Evolutionary conservation across 1,140 invertebrate genomes (phyloP).

Genomic region (Zaprionus ghesquierei): DNA sequence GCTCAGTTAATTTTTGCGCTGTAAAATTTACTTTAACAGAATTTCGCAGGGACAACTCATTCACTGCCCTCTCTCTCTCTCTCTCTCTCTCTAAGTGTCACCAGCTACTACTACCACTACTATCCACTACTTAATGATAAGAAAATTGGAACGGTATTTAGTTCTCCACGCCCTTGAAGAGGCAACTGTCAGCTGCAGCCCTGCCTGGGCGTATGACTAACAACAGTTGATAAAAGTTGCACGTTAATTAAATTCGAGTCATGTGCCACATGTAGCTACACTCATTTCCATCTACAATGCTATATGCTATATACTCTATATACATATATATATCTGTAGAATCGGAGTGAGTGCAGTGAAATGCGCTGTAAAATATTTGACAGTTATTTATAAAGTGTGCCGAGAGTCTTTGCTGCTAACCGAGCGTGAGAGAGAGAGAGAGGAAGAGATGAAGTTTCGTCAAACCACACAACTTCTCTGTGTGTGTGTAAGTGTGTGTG

Average conservation of each 20-base stretch:
- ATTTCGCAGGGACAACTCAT: conserved; percentile 47
- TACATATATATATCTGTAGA: too few species aligned
- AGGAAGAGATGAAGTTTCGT: neutral
- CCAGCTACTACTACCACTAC: conserved; percentile 20
- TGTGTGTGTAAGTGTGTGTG: neutral
- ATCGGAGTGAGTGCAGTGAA: too few species aligned
- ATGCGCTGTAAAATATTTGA: neutral
- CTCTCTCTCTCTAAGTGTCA: conserved; percentile 23
- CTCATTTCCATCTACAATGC: neutral
- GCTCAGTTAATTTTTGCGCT: conserved; percentile 56
- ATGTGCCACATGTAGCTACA: conserved; percentile 25
- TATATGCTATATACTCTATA: neutral
- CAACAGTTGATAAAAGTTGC: conserved; percentile 62
- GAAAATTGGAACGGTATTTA: conserved; percentile 43
- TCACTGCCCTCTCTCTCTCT: neutral
- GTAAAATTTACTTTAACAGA: conserved; percentile 58
- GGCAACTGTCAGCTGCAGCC: conserved; percentile 57
- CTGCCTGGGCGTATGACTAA: conserved; percentile 51
- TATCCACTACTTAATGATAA: conserved; percentile 40
- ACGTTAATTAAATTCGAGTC: conserved; percentile 47
- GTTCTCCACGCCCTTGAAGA: neutral
- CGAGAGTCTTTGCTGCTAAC: neutral
- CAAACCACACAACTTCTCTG: neutral
- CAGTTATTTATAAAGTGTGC: neutral
- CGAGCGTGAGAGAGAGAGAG: neutral